Base-by-base conservation (phyloP, 2,888 invertebrate species). In the Priocnemis perturbator region DNA sequence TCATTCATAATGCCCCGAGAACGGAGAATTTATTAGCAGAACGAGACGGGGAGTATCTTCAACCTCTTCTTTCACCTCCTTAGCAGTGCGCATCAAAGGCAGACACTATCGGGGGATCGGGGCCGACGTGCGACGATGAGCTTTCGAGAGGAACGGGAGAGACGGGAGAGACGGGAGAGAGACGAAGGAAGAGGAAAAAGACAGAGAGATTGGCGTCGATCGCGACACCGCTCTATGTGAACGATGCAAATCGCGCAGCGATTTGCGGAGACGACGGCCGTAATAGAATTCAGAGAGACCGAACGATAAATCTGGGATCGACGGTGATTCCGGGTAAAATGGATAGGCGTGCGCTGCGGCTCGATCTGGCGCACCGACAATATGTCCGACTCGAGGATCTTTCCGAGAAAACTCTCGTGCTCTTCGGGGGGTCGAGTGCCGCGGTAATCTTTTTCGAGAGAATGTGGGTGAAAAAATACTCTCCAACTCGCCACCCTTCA, bases 1-100 rank as follows among this genome's bases (percentile, higher is more conserved):
- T 71, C 66, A 78, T 76, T 78, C 71, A 78, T 78, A 78, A 78
- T 78, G 73, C 71, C 67, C 53, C 69, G 67, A 59, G n/a, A n/a
- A n/a, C n/a, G n/a, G n/a, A n/a, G 71, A 74, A 78, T 78, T 78
- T 78, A 70, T 67, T 63, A 59, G 55, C 37, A 11, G 37, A 11
- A 37, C 37, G 37, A 37, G 37, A 37, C 37, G 7, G 37, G 7
- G 11, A 37, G 37, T 37, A 21, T 52, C 26, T n/a, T n/a, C 58
- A 37, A 44, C 44, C 23, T 64, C 50, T 11, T 21, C 67, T 44
- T 50, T 57, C 14, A 11, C 17, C 20, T 44, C 15, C 52, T 52
- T 53, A 11, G 26, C 17, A 5, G 52, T 17, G 14, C 47, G 14
- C 15, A 37, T 37, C 37, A 37, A 37, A 37, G 37, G 4, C 37